Percentiles rank a stretch among this genome's conserved stretches.
Evolutionary conservation across 1,140 invertebrate genomes (phyloP).

Genomic region (Helicoverpa zea): DNA sequence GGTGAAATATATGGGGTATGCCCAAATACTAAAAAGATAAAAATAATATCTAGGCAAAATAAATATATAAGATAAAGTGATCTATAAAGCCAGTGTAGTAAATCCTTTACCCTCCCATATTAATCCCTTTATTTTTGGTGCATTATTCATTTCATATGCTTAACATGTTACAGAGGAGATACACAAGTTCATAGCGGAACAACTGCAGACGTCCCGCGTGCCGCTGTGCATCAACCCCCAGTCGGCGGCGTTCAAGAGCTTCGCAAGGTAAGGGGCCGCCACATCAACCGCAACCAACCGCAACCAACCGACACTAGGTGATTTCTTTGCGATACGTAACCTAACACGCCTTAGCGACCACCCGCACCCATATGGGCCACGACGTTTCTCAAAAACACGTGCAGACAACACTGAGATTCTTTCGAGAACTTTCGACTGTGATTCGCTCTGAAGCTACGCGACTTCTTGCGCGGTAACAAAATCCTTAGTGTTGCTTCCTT

Average conservation of each 20-base stretch:
- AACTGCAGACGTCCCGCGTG: slow-evolving; percentile 96
- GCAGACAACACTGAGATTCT: slow-evolving; percentile 67
- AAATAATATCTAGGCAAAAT: too few relatives aligned
- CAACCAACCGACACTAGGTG: slow-evolving; percentile 87
- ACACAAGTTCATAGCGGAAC: slow-evolving; percentile 99
- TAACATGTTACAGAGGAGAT: slow-evolving; percentile 96
- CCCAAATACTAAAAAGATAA: too few relatives aligned
- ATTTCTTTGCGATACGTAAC: slow-evolving; percentile 88
- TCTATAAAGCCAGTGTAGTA: too few relatives aligned
- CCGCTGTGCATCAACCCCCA: slow-evolving; percentile 99
- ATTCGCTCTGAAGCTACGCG: neutral
- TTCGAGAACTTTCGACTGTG: neutral
- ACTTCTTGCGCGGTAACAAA: neutral
- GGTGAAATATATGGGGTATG: too few relatives aligned
- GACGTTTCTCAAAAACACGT: slow-evolving; percentile 56
- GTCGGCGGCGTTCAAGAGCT: slow-evolving; percentile 99
- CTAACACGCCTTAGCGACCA: slow-evolving; percentile 75
- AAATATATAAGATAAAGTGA: too few relatives aligned
- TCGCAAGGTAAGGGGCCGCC: slow-evolving; percentile 96
- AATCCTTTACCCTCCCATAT: too few relatives aligned
- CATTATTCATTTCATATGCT: too few relatives aligned
- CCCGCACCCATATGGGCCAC: slow-evolving; percentile 79
- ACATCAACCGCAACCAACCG: slow-evolving; percentile 79
- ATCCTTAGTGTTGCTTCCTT: slow-evolving; percentile 14
- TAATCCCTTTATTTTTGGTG: too few relatives aligned